Evolutionary conservation across 2,888 invertebrate species (phyloP), one percentile per base, ranked within the genome.

Genomic region (Micoletzkya japonica): DNA sequence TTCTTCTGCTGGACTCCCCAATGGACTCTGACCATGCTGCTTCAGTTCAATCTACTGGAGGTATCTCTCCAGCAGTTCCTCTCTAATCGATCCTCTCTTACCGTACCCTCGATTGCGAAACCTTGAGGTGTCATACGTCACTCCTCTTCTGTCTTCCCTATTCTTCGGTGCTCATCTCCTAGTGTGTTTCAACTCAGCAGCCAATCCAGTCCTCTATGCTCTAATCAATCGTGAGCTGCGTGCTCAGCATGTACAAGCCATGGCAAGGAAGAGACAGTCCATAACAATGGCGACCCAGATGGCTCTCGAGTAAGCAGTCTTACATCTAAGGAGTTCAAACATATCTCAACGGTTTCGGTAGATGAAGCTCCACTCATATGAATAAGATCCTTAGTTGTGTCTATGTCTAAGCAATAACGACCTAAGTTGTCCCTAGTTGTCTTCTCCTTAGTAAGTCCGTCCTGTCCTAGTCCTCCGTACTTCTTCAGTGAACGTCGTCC

Each of bases 151-250:
- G 17, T 76, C 74, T 73, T 79, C 0, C 76, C 77, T 4, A 76
- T 85, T 83, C 73, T 83, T 84, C 70, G 75, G 75, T 37, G 82
- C 84, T 24, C 84, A 84, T 75, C 57, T 79, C 30, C 70, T 83
- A 66, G 80, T 84, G 10, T 84, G 84, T 71, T 85, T 84, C 78
- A 84, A 84, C 68, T 84, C 84, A n/a, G 84, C 84, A 2, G 83
- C 81, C 49, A 84, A 84, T 68, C 84, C 84, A n/a, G 75, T 85
- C 2, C 78, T 84, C 66, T 84, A 85, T 72, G 84, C 84, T 3
- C 74, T 85, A 60, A 83, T 84, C 69, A 84, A 84, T 71, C 76
- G 83, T 26, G 84, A 84, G 58, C 76, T 84, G 2, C 77, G 84
- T 36, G 76, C 79, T 37, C 84, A 84, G 66, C 84, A 84, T 70